Percentiles rank a stretch among this genome's conserved stretches.
Conservation (phyloP, 2,797 vertebrate genomes). For the Limnodromus scolopaceus region DNA sequence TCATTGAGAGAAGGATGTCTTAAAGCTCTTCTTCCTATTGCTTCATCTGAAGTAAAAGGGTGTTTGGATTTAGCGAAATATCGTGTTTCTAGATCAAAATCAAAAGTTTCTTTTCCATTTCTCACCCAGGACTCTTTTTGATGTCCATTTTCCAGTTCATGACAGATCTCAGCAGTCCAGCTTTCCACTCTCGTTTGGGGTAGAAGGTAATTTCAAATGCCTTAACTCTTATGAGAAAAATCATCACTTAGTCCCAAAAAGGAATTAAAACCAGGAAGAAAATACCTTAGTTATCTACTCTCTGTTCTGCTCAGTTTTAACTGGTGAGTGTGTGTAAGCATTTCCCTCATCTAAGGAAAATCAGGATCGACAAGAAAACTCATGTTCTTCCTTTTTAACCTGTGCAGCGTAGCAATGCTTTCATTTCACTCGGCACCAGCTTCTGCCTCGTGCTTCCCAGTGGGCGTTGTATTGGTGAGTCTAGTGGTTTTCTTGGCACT, state of each 20-base stretch:
- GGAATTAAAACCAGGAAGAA: not conserved
- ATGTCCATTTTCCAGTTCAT: not conserved
- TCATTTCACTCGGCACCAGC: not conserved
- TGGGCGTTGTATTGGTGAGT: not conserved
- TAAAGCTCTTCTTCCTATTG: not conserved
- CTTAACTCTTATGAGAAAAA: not conserved
- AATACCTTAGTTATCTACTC: not conserved
- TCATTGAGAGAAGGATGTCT: not conserved
- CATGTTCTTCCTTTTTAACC: not conserved
- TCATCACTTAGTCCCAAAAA: not conserved
- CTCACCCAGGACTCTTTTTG: not conserved
- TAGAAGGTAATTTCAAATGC: not conserved
- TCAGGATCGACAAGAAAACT: not conserved
- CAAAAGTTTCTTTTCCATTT: not conserved
- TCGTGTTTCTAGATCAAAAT: not conserved
- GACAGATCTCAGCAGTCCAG: not conserved
- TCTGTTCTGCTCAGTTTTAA: not conserved
- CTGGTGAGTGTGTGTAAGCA: not conserved
- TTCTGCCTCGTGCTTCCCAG: not conserved
- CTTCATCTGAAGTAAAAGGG: not conserved
- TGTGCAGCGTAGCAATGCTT: not conserved
- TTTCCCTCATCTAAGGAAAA: not conserved
- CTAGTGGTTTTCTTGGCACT: not conserved
- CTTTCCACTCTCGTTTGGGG: not conserved
- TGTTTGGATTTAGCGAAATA: not conserved